Percentiles rank a stretch among this genome's conserved stretches.
These are phyloP conservation scores for Mamestra brassicae DNA, from an alignment of 2,888 invertebrate genomes.

Conservation along the genomic window DNA sequence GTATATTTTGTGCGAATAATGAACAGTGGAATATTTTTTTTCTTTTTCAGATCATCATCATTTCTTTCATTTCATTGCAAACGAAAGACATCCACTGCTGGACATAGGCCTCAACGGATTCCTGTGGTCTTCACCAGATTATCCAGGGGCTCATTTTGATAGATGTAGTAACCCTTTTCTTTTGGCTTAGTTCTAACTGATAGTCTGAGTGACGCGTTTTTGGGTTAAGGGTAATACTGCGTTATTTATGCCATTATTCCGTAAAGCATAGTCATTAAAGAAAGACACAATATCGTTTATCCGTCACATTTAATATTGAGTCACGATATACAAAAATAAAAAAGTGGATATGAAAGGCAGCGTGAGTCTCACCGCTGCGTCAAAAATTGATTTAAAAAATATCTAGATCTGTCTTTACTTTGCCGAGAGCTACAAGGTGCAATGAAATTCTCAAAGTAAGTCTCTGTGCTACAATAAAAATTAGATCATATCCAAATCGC, in stretches of 20 bases:
- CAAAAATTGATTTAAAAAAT: not conserved
- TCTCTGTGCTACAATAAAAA: conserved; percentile 18
- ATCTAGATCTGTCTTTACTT: not conserved
- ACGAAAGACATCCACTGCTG: too few species aligned
- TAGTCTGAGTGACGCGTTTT: not conserved
- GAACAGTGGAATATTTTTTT: too few species aligned
- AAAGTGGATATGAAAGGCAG: not conserved
- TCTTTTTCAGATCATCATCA: too few species aligned
- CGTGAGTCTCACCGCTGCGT: not conserved
- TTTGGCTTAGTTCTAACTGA: not conserved
- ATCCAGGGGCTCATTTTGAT: too few species aligned
- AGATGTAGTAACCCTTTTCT: not conserved
- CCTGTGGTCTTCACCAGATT: not conserved
- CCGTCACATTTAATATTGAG: not conserved
- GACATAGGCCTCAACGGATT: too few species aligned
- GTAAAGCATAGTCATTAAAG: not conserved
- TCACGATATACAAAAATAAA: not conserved
- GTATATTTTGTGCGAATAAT: too few species aligned
- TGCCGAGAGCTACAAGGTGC: not conserved
- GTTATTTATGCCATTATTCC: not conserved
- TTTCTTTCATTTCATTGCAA: too few species aligned
- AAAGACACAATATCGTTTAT: not conserved
- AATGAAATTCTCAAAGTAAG: conserved; percentile 1
- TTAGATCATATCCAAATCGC: conserved; percentile 12
- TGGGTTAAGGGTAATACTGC: not conserved